phyloP scores from a whole-genome alignment of 2,797 vertebrate species.

The Oreonectes daqikongensis region DNA sequence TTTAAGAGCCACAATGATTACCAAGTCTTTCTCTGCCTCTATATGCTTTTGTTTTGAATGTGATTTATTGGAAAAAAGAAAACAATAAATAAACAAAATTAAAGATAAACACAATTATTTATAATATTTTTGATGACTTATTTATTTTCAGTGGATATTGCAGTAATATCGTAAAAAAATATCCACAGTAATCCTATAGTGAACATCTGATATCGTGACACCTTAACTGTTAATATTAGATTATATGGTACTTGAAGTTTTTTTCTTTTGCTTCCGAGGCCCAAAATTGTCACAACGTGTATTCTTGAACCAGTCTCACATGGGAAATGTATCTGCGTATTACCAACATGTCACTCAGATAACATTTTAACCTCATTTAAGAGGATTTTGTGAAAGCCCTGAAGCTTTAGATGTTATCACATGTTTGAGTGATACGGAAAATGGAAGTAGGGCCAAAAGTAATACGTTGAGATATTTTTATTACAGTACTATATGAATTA shows the following conservation, averaged over 20 bases:
- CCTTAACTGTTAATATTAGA: no score
- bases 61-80: no score
- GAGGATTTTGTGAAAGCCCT: not conserved
- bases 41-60: no score
- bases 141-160: no score
- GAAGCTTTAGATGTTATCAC: conserved; percentile 6
- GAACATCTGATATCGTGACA: no score
- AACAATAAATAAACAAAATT: no score
- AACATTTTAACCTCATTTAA: not conserved
- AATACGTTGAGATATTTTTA: not conserved
- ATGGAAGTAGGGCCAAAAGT: not conserved
- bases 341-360: not conserved
- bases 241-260: not conserved
- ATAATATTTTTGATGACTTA: no score
- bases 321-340: not conserved
- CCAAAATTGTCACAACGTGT: not conserved
- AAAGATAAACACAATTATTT: no score
- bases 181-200: no score
- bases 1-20: no score
- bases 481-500: not conserved
- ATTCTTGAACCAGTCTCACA: not conserved
- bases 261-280: not conserved
- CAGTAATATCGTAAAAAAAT: no score
- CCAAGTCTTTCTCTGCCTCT: no score
- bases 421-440: not conserved